phyloP scores from a whole-genome alignment of 2,797 vertebrate genomes.

The Tragelaphus eurycerus region DNA sequence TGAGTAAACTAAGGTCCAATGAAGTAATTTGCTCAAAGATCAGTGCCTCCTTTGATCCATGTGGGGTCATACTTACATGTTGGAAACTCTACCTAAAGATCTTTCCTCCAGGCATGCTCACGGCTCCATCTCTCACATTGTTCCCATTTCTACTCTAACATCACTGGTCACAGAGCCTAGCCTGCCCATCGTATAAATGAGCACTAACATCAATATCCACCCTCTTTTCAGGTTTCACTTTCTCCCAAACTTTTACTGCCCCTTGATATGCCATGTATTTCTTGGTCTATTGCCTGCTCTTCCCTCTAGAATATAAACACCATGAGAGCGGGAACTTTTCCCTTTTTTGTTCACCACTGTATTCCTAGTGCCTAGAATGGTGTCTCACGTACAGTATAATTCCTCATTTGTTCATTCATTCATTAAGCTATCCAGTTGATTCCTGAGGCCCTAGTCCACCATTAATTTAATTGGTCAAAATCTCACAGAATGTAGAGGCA shows the following conservation, averaged over 20 bases:
- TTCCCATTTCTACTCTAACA: not conserved
- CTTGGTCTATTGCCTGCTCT: not conserved
- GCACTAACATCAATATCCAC: too few relatives aligned
- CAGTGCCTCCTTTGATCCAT: not conserved
- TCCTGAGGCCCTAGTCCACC: not conserved
- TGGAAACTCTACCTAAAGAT: not conserved
- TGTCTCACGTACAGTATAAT: not conserved
- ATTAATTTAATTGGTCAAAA: not conserved
- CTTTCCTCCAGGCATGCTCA: not conserved
- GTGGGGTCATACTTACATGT: not conserved
- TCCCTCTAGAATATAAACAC: not conserved
- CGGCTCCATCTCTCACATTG: rapidly evolving
- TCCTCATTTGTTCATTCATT: not conserved
- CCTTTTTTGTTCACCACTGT: not conserved
- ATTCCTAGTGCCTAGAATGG: not conserved
- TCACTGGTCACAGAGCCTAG: not conserved
- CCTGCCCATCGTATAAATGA: not conserved
- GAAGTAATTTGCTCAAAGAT: not conserved
- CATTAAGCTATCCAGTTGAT: not conserved
- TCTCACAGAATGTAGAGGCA: not conserved
- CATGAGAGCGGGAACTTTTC: not conserved
- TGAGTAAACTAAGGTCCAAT: not conserved
- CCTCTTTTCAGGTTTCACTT: not conserved
- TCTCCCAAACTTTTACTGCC: not conserved
- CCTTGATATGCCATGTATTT: not conserved